phyloP scores from a whole-genome alignment of 2,888 invertebrate species.

The Melanostoma mellinum region DNA sequence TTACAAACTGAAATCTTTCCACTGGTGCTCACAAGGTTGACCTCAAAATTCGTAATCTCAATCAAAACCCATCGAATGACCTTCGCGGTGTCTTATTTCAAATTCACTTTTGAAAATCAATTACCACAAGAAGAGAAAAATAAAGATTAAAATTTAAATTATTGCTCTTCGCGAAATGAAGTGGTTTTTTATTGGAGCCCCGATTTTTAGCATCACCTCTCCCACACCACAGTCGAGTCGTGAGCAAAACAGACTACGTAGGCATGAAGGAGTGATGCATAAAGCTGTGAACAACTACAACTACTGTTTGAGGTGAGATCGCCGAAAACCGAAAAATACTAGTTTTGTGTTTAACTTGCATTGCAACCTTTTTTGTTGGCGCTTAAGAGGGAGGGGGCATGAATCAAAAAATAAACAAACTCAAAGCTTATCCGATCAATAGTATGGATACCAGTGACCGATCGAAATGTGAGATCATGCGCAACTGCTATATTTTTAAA shows the following conservation, averaged over 20 bases:
- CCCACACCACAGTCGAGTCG: too few species aligned
- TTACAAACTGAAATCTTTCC: not conserved
- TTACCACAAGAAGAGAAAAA: too few species aligned
- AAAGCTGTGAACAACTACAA: too few species aligned
- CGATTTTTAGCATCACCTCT: not conserved
- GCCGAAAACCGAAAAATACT: slow-evolving; percentile 41
- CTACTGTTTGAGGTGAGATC: slow-evolving; percentile 6
- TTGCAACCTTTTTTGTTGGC: slow-evolving; percentile 35
- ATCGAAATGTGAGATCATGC: slow-evolving; percentile 50
- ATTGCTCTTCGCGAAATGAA: not conserved
- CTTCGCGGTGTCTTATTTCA: too few species aligned
- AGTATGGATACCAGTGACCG: slow-evolving; percentile 20
- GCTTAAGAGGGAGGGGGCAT: not conserved
- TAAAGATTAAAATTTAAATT: too few species aligned
- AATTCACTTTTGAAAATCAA: too few species aligned
- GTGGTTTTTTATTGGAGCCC: not conserved
- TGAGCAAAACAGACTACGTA: too few species aligned
- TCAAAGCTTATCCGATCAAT: not conserved
- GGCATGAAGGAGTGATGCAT: too few species aligned
- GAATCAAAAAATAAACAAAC: not conserved
- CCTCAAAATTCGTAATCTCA: not conserved
- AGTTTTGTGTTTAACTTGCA: slow-evolving; percentile 47
- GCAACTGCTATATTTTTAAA: not conserved
- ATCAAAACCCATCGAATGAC: not conserved
- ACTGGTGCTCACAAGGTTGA: not conserved